These are phyloP conservation scores for Listronotus oregonensis DNA, from an alignment of 1,140 invertebrate species.

Conservation along the genomic window DNA sequence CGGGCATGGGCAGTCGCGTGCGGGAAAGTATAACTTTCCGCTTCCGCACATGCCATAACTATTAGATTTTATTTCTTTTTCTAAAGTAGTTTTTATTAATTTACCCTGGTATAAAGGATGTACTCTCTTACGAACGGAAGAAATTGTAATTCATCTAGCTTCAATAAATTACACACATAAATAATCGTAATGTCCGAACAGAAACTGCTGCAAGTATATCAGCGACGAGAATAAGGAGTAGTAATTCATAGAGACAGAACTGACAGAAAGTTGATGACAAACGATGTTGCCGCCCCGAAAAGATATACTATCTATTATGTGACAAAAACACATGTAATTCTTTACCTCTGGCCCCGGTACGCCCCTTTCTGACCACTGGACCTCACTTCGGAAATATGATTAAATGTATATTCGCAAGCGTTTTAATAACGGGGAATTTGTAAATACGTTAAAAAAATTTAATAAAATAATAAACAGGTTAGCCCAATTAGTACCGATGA, in stretches of 20 bases:
- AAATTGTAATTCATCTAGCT: neutral
- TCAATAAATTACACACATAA: constrained; percentile 28
- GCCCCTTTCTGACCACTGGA: constrained; percentile 29
- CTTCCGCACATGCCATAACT: no score
- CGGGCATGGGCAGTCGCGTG: no score
- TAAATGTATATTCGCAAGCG: no score
- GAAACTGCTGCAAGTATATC: constrained; percentile 27
- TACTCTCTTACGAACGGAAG: no score
- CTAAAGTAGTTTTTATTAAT: no score
- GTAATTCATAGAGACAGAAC: constrained; percentile 35
- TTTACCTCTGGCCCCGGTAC: constrained; percentile 31
- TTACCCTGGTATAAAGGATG: no score
- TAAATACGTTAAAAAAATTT: no score
- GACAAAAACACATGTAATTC: constrained; percentile 47
- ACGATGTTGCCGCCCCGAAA: constrained; percentile 13
- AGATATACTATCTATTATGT: constrained; percentile 48
- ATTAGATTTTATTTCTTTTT: no score
- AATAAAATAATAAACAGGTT: no score
- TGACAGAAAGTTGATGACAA: constrained; percentile 34
- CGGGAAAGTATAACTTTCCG: no score
- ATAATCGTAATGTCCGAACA: constrained; percentile 30
- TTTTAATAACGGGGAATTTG: no score
- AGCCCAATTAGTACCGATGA: no score
- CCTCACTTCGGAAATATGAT: neutral
- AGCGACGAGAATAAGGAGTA: constrained; percentile 30